Evolutionary conservation across 2,113 vertebrate genomes (phyloP), one percentile per base, ranked within the genome.

Genomic region (Okapia johnstoni): DNA sequence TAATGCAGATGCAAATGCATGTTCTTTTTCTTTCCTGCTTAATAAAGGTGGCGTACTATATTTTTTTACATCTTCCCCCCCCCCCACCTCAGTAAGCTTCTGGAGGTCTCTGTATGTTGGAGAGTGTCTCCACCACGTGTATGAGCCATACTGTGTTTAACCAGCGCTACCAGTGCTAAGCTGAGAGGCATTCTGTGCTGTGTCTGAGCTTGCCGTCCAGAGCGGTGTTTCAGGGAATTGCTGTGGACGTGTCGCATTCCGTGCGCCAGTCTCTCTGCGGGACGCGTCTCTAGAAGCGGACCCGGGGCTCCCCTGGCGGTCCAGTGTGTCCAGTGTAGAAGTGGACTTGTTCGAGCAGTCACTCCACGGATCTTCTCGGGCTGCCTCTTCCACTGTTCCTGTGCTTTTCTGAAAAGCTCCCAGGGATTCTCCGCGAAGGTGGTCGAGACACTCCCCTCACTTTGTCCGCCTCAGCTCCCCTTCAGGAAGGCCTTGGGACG

Each of bases 331-430:
- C n/a, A 40, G 66, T 10, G 10, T 6, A 70, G 50, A 55, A 81
- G 26, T 50, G 25, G 6, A 50, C 55, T 89, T 55, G 25, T 43
- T 61, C 1, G 1, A 14, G 40, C 8, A 14, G 1, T 50, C 52
- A n/a, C 50, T 14, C 0, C 7, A 0, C 15, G 5, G 2, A 4
- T 16, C 10, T 28, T 54, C 50, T 25, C 1, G 0, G 13, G 43
- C n/a, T 4, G 2, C 43, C 54, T 36, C 14, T 61, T 15, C 21
- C 12, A 4, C 54, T 26, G n/a, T 40, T 80, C 81, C 46, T 54
- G 2, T 33, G 14, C 9, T 52, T 88, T 92, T 70, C 25, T 88
- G 52, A 33, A n/a, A 43, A 30, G 14, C 26, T 36, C 73, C 43
- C n/a, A 13, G 15, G 57, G 63, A 16, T 46, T 85, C n/a, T 46